Evolutionary conservation across 2,888 invertebrate genomes (phyloP), one percentile per base, ranked within the genome.

Genomic region (Ophioninae sp.): DNA sequence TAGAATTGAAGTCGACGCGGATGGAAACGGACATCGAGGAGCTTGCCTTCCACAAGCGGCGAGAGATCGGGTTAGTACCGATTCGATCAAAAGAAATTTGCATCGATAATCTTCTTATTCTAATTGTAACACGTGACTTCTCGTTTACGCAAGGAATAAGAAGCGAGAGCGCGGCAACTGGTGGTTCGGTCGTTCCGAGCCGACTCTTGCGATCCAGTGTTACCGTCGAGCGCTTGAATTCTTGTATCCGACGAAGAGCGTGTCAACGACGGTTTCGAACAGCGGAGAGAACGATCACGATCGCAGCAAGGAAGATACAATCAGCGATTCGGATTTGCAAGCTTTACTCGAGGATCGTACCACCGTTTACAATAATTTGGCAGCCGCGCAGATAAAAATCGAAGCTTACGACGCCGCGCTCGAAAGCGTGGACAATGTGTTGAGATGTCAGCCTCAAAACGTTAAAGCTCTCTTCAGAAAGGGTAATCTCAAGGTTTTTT

Each of bases 391-490:
- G 93, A 94, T 98, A 87, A 98, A 97, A 94, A 96, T 97, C 59
- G 96, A 96, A 78, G 96, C 97, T 9, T 97, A 95, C 91, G 97
- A 97, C 87, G 96, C 97, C 10, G 98, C 98, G 7, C 93, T 98
- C 37, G 95, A 95, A 92, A 97, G 97, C 9, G 96, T 98, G 41
- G 96, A 97, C 73, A 95, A 95, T 90, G 98, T 98, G 2, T 93
- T 98, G 17, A 94, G 95, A 84, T 96, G 97, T 90, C 97, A 98
- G 91, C 98, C 98, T 0, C 93, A 95, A 83, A 98, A 99, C 93
- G 96, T 97, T 0, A 99, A 99, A 93, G 98, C 98, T 0, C 93
- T 98, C 17, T 98, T 96, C 92, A 95, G 98, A 89, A 97, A 98
- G 94, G 96, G 96, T 88, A 96, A 95, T 92, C 23, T 1, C 23